Base-by-base conservation (phyloP, 2,797 vertebrate genomes). In the Valencia hispanica region DNA sequence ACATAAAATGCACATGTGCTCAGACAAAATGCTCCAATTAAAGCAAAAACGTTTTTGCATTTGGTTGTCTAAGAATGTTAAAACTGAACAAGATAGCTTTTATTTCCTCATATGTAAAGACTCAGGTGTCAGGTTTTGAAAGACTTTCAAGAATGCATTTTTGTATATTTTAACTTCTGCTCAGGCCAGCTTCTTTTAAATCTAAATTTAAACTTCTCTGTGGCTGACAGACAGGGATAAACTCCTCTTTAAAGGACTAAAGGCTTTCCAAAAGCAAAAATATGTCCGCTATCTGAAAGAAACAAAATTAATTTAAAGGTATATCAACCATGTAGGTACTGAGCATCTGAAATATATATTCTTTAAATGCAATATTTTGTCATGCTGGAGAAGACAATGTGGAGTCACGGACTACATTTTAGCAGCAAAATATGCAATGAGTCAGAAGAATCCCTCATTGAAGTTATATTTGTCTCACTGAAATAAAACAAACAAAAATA, bases 1-100 rank as follows among this genome's bases (percentile, higher is more conserved):
- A 93, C 95, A 95, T 91, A 89, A 94, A 94, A 94, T 92, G 94
- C 84, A 90, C 15, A 95, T 94, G 91, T 96, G 94, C 92, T 93
- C 89, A 91, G 95, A 94, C 92, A 63, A 84, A 89, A 75, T 68
- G 10, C 72, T 75, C 30, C 48, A 76, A 84, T 79, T 84, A 36
- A 85, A 81, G 70, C 77, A 92, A 93, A 89, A 93, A 89, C 18
- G 82, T 75, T 82, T 94, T 90, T 81, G 90, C 79, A 91, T 92
- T 90, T 90, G 80, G 85, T 87, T 88, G 72, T 85, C 70, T 75
- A 77, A 74, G 78, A 91, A 83, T 91, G 79, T 85, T 85, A 66
- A 84, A 87, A 72, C 79, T 83, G 75, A 85, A 84, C 81, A 68
- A 81, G 78, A 70, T 78, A 75, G 78, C 87, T 41, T 66, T 66